phyloP scores from a whole-genome alignment of 2,888 invertebrate genomes.

The Archips xylosteana region DNA sequence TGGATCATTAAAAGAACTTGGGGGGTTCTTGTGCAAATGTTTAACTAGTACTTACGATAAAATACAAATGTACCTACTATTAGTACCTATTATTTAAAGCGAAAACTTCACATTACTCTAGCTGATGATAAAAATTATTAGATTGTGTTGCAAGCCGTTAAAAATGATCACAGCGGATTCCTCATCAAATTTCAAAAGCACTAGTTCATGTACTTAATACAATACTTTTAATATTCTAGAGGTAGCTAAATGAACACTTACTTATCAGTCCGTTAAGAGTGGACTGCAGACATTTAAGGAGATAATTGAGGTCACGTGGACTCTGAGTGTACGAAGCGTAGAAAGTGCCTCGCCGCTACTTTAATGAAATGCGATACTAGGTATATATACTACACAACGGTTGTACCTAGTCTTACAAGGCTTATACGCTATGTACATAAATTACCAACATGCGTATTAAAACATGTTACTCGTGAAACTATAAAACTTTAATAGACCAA shows the following conservation, averaged over 20 bases:
- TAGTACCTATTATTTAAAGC: too few relatives aligned
- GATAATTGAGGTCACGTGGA: slow-evolving; percentile 46
- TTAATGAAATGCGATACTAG: slow-evolving; percentile 26
- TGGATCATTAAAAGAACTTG: neutral
- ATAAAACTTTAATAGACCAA: neutral
- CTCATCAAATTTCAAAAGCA: neutral
- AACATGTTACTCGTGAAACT: neutral
- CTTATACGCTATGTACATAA: neutral
- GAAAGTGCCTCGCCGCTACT: slow-evolving; percentile 35
- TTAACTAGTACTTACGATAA: neutral
- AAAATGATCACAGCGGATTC: too few relatives aligned
- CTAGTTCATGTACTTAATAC: neutral
- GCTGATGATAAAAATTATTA: too few relatives aligned
- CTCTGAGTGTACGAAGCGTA: slow-evolving; percentile 47
- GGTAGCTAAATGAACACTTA: slow-evolving; percentile 14
- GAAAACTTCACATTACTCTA: too few relatives aligned
- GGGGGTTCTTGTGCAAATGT: neutral
- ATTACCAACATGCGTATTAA: neutral
- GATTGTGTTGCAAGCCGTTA: too few relatives aligned
- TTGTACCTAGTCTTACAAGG: slow-evolving; percentile 11
- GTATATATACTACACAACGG: slow-evolving; percentile 7
- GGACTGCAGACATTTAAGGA: slow-evolving; percentile 46
- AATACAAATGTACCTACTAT: too few relatives aligned
- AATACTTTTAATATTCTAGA: neutral
- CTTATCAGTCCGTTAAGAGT: slow-evolving; percentile 42